A percentile compares a stretch with the other conserved stretches of the same genome.
phyloP scores from a whole-genome alignment of 2,113 vertebrate genomes.

The Podarcis muralis region DNA sequence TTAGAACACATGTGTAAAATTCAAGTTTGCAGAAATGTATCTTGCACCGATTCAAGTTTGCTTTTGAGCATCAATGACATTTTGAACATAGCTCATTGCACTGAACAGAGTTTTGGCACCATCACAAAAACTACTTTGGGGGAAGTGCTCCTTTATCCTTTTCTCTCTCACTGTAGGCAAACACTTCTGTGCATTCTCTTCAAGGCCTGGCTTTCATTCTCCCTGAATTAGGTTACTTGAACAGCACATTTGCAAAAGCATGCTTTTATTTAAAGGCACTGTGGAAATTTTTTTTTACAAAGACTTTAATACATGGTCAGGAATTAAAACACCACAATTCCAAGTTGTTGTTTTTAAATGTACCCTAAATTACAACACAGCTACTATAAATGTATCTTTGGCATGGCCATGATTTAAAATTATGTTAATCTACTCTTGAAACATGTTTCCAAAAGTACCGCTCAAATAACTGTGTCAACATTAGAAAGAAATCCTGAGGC shows the following conservation, averaged over 20 bases:
- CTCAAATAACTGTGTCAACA: background rate
- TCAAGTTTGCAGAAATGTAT: background rate
- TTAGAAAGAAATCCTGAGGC: background rate
- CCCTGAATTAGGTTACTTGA: slow-evolving; percentile 23
- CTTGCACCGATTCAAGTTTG: background rate
- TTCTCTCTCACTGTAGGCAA: background rate
- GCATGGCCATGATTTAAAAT: background rate
- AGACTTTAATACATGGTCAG: background rate
- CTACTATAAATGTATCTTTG: background rate
- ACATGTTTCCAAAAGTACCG: background rate
- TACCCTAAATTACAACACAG: background rate
- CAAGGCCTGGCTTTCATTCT: background rate
- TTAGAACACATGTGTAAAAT: background rate
- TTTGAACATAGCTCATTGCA: background rate
- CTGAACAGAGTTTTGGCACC: background rate
- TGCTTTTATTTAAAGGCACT: background rate
- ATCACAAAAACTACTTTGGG: background rate
- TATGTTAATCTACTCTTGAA: background rate
- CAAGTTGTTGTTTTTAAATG: background rate
- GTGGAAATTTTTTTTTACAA: background rate
- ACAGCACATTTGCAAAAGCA: background rate
- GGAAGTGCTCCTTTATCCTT: background rate
- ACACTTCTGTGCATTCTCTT: background rate
- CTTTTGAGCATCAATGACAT: background rate
- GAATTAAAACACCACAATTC: background rate